Percentiles rank a stretch among this genome's conserved stretches.
These are phyloP conservation scores for Cyanoderma ruficeps DNA, from an alignment of 2,113 vertebrate genomes.

Conservation along the genomic window DNA sequence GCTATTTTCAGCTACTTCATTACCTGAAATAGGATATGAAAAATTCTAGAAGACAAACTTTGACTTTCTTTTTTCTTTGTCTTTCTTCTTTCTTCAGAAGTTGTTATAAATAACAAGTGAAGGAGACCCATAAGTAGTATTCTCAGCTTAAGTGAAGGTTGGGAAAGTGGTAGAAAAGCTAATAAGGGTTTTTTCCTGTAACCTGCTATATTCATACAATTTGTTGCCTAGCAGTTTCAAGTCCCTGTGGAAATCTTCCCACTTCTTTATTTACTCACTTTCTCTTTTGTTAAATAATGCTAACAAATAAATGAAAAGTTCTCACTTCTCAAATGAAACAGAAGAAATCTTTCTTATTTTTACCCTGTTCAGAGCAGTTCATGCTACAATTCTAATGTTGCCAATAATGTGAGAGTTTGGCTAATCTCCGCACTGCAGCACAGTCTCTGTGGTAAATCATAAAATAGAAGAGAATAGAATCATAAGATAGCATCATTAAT, in stretches of 20 bases:
- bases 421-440: neutral
- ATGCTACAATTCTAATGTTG: neutral
- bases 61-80: neutral
- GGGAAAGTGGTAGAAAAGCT: neutral
- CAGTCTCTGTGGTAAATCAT: neutral
- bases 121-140: neutral
- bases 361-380: neutral
- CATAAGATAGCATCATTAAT: neutral
- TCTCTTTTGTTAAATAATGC: neutral
- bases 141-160: neutral
- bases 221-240: neutral
- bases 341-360: neutral
- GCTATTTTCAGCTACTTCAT: neutral
- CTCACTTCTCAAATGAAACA: neutral
- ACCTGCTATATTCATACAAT: neutral
- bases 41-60: neutral
- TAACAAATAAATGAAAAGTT: neutral
- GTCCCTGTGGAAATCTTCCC: neutral
- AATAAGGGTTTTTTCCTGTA: neutral
- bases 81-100: neutral
- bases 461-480: neutral
- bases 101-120: neutral
- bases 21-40: neutral
- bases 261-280: neutral
- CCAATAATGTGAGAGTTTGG: neutral